Evolutionary conservation across 2,888 invertebrate genomes (phyloP), one percentile per base, ranked within the genome.

Genomic region (Amiota minor): DNA sequence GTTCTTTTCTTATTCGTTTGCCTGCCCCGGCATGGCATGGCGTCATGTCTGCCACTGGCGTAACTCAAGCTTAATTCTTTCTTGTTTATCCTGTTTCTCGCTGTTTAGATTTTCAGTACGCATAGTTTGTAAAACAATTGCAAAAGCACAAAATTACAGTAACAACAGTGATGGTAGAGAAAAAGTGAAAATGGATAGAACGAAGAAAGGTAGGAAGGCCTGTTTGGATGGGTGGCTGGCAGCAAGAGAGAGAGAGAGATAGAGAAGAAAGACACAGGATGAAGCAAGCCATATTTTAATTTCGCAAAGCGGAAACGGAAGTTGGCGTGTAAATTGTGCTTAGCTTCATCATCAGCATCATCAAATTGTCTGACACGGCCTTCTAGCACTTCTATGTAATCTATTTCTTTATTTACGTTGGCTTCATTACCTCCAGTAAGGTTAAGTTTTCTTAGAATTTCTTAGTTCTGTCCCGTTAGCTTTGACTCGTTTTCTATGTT

Each of bases 241-340:
- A n/a, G n/a, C n/a, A n/a, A n/a, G n/a, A n/a, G n/a, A n/a, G n/a
- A n/a, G n/a, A n/a, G 6, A 6, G 12, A 64, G 83, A 80, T 82
- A 9, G n/a, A 35, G 62, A 53, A 53, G n/a, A 65, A 47, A 18
- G 47, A 18, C 20, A 16, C 11, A 67, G 23, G n/a, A 62, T 35
- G 35, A 8, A 56, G 45, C 47, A 45, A 56, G 46, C 71, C 35
- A 59, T 71, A 50, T 71, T 64, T 62, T 53, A 71, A 62, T 46
- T 72, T 53, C 18, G 69, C 20, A 50, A 61, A 73, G 64, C 68
- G 71, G 73, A 70, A 71, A 77, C 84, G 83, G 84, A 83, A 83
- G 83, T 80, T 79, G 78, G 79, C 81, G 79, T 84, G 83, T 84
- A 84, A 84, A 83, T 84, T 83, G 83, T 83, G 84, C 80, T 35